Evolutionary conservation across 2,113 vertebrate species (phyloP), one percentile per base, ranked within the genome.

Genomic region (Eptesicus fuscus): DNA sequence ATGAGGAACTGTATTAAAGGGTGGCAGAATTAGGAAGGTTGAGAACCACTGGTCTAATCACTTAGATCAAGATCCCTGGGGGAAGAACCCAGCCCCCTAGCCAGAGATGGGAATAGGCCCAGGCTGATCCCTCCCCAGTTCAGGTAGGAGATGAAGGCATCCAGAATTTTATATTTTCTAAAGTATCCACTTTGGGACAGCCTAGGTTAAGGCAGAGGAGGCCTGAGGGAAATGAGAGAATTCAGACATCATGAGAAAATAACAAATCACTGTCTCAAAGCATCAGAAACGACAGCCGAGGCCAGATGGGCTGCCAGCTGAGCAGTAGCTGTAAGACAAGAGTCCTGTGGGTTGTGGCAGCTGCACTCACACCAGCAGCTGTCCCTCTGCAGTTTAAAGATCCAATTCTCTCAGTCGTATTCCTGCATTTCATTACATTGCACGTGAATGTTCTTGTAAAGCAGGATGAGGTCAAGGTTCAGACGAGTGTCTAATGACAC

Each of bases 321-420:
- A 44, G 73, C 5, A 4, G 32, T 2, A 11, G 10, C 0, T 7
- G 6, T 17, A 6, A 40, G 65, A 59, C 40, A 14, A 7, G 47
- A 51, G 8, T 16, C 53, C 53, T 22, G 53, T 56, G 53, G 5
- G 53, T 56, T 56, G 53, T 22, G 53, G 6, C 20, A 56, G 82
- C 28, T 59, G 44, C 4, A 10, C 56, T 78, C 18, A 4, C 42
- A 14, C n/a, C 28, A 13, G 23, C 32, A 28, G 30, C 22, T 0
- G 9, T 18, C 13, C 78, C 13, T 61, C 12, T 22, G 42, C 2
- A 1, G 10, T n/a, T 40, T 23, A 32, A 37, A 77, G 44, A 1
- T 3, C 23, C 1, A 1, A 5, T 23, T 25, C 9, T 18, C 25
- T 40, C 22, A 23, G 11, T 4, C 2, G 2, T 4, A 5, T 8